Evolutionary conservation across 2,113 vertebrate genomes (phyloP), one percentile per base, ranked within the genome.

Genomic region (Lutjanus erythropterus): DNA sequence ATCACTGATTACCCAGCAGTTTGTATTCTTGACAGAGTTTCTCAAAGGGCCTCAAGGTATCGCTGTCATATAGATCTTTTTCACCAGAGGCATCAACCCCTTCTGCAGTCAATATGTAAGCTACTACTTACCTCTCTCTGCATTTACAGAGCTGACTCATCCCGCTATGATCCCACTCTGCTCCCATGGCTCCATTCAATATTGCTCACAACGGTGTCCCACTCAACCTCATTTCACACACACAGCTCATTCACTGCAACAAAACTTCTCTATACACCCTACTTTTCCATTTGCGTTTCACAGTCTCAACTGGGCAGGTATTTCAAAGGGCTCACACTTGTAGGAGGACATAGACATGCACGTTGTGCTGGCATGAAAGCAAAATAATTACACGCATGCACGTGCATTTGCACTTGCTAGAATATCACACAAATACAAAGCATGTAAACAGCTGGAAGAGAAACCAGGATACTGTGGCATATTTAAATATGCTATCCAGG

Each of bases 141-240:
- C 12, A 19, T 82, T 74, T 37, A 56, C 50, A 71, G 58, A 76
- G 83, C 80, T 62, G 81, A 89, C 72, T 92, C 85, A 90, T 85
- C 76, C 70, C 62, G 46, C 47, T 42, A 68, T 46, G 75, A 81
- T 82, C 74, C 33, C 47, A 56, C 66, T 77, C 60, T 41, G 60
- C 81, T 88, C 72, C 78, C 58, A 61, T 75, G 60, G 71, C 70
- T 84, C 68, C 50, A 72, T 86, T 92, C 82, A 86, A 53, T 85
- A 84, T 80, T 74, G 72, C 67, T 35, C 70, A 76, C 50, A 15
- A 64, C 7, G 52, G n/a, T 68, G 60, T 73, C 69, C 47, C 55
- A 83, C 70, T 88, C 86, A 88, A 72, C 56, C 71, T 83, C 21
- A 82, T 87, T 87, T 81, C 53, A 56, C 75, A 80, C 79, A 69